Base-by-base conservation (phyloP, 2,113 vertebrate species). In the Notechis scutatus region DNA sequence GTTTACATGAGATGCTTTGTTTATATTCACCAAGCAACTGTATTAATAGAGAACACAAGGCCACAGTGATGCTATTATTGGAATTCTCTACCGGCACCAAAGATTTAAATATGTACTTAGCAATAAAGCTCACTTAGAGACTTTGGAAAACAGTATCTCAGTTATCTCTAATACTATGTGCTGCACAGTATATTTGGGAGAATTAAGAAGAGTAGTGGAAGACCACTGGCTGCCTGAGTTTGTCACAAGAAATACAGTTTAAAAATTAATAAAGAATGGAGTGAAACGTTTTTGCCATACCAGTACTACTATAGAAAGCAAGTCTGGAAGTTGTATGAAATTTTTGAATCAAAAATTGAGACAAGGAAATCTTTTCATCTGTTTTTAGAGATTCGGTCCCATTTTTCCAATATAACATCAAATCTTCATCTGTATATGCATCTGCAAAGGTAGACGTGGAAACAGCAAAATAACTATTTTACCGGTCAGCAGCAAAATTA, bases 321-420 rank as follows among this genome's bases (percentile, higher is more conserved):
- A 99, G 97, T 93, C 98, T 98, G 21, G 99, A 99, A 50, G 98
- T 99, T 4, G 99, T 99, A 92, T 99, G 99, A 94, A 99, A 99
- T 96, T 99, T 98, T 97, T 99, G 99, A 94, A 99, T 99, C 95
- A 99, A 98, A 97, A 99, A 99, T 97, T 99, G 99, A 95, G 99
- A 99, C 88, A 99, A 96, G 69, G 99, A 98, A 94, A 99, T 98
- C 96, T 98, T 98, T 94, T 99, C 98, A 4, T 99, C 99, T 0
- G 98, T 99, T 97, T 98, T 99, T 94, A 99, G 97, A 52, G 99
- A 99, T 86, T 99, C 98, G 0, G 99, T 98, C 1, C 99, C 99
- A 45, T 98, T 99, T 96, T 99, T 99, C 99, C 99, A 99, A 18
- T 99, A 99, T 3, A 99, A 97, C 99, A 99, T 99, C 93, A 99